These are phyloP conservation scores for Drosophila saltans DNA, from an alignment of 1,140 invertebrate genomes.

Conservation along the genomic window DNA sequence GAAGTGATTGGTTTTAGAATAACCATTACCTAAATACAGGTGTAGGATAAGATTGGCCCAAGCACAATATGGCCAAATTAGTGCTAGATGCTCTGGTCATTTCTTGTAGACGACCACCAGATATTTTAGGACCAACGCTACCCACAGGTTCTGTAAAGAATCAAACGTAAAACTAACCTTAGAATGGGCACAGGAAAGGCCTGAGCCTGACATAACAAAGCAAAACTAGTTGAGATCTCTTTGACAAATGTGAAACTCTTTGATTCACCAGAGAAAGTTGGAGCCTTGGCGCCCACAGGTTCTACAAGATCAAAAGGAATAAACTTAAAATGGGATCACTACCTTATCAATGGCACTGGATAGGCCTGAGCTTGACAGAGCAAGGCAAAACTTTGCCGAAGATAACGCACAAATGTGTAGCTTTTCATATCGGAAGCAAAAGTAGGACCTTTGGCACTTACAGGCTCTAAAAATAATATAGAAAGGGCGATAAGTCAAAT, in stretches of 20 bases:
- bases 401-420: constrained; percentile 85
- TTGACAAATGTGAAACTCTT: constrained; percentile 86
- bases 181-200: constrained; percentile 86
- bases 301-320: constrained; percentile 83
- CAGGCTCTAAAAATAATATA: constrained; percentile 86
- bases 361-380: constrained; percentile 91
- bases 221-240: constrained; percentile 83
- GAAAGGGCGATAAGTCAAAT: constrained; percentile 36
- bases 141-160: constrained; percentile 86
- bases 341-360: constrained; percentile 88
- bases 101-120: constrained; percentile 76
- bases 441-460: constrained; percentile 88
- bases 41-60: constrained; percentile 85
- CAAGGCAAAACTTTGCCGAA: constrained; percentile 86
- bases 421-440: constrained; percentile 87
- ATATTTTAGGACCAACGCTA: constrained; percentile 86
- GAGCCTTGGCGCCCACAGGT: constrained; percentile 88
- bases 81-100: constrained; percentile 66
- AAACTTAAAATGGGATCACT: constrained; percentile 52
- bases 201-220: constrained; percentile 91
- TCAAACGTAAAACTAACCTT: constrained; percentile 83
- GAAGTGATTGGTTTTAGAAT: neutral
- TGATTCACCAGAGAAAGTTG: constrained; percentile 86
- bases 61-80: constrained; percentile 85
- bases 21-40: constrained; percentile 84